A percentile compares a stretch with the other conserved stretches of the same genome.
phyloP scores from a whole-genome alignment of 2,113 vertebrate species.

The Epinephelus moara region DNA sequence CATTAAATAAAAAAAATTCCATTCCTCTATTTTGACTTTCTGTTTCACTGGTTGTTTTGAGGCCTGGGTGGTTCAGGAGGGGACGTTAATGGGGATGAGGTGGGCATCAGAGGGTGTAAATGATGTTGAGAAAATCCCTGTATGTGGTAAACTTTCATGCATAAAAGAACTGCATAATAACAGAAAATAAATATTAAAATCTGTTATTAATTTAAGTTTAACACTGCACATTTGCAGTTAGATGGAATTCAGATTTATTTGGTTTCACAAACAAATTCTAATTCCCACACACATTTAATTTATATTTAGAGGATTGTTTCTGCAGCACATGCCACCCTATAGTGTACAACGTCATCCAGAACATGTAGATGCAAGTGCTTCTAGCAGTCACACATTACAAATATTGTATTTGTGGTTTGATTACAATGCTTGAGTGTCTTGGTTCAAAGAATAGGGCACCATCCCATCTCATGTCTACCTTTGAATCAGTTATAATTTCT shows the following conservation, averaged over 20 bases:
- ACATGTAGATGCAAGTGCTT: background rate
- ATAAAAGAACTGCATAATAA: background rate
- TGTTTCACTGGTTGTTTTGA: slow-evolving; percentile 5
- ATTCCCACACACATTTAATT: background rate
- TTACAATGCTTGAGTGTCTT: background rate
- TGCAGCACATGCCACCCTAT: background rate
- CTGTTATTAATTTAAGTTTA: background rate
- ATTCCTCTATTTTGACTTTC: background rate
- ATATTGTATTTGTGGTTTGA: background rate
- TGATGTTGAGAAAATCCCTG: background rate
- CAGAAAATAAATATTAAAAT: slow-evolving; percentile 11
- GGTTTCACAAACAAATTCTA: background rate
- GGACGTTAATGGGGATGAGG: background rate
- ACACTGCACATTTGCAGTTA: background rate
- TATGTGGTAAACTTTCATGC: background rate
- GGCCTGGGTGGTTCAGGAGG: background rate
- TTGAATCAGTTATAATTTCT: background rate
- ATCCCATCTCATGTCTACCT: too few species aligned
- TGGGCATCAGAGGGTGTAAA: background rate
- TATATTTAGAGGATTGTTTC: background rate
- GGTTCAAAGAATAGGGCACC: too few species aligned
- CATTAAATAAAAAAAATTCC: slow-evolving; percentile 1
- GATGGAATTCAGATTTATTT: background rate
- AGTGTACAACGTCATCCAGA: background rate
- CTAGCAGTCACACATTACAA: background rate